Percentiles rank a stretch among this genome's conserved stretches.
phyloP scores from a whole-genome alignment of 2,113 vertebrate genomes.

The Cettia cetti region DNA sequence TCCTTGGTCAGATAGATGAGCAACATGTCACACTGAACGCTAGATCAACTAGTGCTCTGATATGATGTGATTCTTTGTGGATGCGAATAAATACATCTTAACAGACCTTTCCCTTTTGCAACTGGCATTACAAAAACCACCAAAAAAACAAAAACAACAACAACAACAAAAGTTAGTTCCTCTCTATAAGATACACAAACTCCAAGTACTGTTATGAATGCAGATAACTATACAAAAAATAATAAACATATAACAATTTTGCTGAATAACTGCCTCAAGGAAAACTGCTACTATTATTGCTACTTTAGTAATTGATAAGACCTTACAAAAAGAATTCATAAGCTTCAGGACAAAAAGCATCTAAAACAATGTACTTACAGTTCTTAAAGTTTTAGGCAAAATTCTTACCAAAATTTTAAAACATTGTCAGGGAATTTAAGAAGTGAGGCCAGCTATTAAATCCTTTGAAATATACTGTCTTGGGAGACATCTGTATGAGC shows the following conservation, averaged over 20 bases:
- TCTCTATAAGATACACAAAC: neutral
- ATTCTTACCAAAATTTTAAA: neutral
- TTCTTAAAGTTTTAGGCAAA: neutral
- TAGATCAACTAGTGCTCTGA: neutral
- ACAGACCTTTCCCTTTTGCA: neutral
- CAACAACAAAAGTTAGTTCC: accelerated
- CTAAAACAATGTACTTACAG: neutral
- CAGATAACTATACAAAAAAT: neutral
- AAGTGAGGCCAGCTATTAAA: neutral
- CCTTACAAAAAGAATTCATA: neutral
- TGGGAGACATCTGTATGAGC: neutral
- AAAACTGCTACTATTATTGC: neutral
- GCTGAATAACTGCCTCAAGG: neutral
- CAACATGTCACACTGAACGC: neutral
- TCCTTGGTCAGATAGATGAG: neutral
- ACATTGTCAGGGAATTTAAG: neutral
- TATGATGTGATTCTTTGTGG: neutral
- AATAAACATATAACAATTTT: neutral
- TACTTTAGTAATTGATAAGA: neutral
- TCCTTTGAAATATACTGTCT: neutral
- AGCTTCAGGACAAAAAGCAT: neutral
- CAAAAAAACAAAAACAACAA: neutral
- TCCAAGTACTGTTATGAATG: neutral
- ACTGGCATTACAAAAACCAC: neutral
- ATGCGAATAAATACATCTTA: neutral